A percentile compares a stretch with the other conserved stretches of the same genome.
phyloP scores from a whole-genome alignment of 2,113 vertebrate genomes.

The Monarcha castaneiventris region DNA sequence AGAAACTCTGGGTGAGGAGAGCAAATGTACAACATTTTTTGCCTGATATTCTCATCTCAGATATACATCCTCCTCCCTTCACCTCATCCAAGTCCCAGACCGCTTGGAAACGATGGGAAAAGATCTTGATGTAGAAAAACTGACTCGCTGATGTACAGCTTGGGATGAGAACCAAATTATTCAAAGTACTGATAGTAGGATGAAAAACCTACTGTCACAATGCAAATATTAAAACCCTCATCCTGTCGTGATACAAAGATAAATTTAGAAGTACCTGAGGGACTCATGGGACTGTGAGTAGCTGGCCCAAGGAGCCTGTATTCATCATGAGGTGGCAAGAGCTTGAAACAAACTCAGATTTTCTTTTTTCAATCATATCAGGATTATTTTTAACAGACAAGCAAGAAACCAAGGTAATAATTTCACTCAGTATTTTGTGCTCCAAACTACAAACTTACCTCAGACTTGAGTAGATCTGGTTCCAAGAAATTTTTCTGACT shows the following conservation, averaged over 20 bases:
- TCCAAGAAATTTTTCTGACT: not conserved
- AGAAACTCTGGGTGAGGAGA: not conserved
- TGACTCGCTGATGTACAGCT: not conserved
- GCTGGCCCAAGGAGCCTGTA: not conserved
- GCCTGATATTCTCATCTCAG: not conserved
- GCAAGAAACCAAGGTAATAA: not conserved
- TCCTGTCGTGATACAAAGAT: not conserved
- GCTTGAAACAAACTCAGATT: not conserved
- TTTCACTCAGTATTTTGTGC: not conserved
- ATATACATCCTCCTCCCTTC: not conserved
- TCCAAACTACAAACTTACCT: not conserved
- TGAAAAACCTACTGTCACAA: not conserved
- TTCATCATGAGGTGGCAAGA: not conserved
- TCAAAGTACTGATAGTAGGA: not conserved
- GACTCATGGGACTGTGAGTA: not conserved
- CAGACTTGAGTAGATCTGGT: not conserved
- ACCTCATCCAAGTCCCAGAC: not conserved
- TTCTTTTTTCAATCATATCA: not conserved
- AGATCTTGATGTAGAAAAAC: not conserved
- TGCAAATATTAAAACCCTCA: not conserved
- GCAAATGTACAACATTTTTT: not conserved
- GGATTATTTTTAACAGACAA: not conserved
- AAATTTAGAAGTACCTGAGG: not conserved
- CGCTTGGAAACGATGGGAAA: not conserved
- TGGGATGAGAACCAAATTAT: not conserved